phyloP scores from a whole-genome alignment of 1,140 invertebrate species.

The Danaus melanippus region DNA sequence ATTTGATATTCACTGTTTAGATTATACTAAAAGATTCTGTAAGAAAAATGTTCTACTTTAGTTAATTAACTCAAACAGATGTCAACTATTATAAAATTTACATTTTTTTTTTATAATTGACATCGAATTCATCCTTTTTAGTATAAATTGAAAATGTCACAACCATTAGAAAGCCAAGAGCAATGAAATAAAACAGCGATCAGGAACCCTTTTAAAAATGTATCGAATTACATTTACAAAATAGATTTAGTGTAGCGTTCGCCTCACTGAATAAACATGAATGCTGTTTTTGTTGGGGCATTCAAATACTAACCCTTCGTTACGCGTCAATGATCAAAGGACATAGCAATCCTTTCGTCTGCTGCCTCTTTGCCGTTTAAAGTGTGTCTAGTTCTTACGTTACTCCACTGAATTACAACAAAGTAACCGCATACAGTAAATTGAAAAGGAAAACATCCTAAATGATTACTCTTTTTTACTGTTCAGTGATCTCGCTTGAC shows the following conservation, averaged over 20 bases:
- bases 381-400: too few species aligned
- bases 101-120: too few species aligned
- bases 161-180: too few species aligned
- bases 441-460: background rate
- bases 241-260: conserved; percentile 11
- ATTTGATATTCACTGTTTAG: conserved; percentile 1
- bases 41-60: too few species aligned
- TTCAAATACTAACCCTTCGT: conserved; percentile 24
- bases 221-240: conserved; percentile 8
- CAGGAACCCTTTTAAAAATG: conserved; percentile 7
- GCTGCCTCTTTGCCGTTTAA: background rate
- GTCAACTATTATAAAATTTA: too few species aligned
- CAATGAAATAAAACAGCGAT: too few species aligned
- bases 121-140: too few species aligned
- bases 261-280: conserved; percentile 31
- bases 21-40: background rate
- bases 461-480: background rate
- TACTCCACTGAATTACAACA: too few species aligned
- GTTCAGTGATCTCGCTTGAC: too few species aligned
- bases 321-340: conserved; percentile 36
- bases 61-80: too few species aligned
- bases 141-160: too few species aligned
- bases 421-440: too few species aligned
- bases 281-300: conserved; percentile 31
- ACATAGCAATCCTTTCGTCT: conserved; percentile 14